A percentile compares a stretch with the other conserved stretches of the same genome.
These are phyloP conservation scores for Cataglyphis cursor DNA, from an alignment of 2,888 invertebrate species.

Conservation along the genomic window DNA sequence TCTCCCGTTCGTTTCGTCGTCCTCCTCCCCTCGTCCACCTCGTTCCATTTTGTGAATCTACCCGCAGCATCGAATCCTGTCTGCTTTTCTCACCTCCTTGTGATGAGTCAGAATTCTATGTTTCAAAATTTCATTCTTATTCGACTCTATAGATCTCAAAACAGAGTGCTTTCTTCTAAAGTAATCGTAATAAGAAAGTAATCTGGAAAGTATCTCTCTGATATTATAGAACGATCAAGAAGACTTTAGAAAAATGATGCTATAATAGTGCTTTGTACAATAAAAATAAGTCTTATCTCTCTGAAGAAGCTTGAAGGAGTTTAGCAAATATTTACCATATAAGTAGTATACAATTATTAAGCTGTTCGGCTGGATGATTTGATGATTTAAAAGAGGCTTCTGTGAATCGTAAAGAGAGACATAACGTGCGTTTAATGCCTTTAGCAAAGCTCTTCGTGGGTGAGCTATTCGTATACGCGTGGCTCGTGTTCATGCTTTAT, in stretches of 20 bases:
- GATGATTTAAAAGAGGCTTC: slow-evolving; percentile 42
- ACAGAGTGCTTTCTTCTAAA: not conserved
- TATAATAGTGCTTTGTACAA: not conserved
- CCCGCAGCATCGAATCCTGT: slow-evolving; percentile 19
- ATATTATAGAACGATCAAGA: not conserved
- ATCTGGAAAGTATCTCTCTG: not conserved
- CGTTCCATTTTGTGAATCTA: slow-evolving; percentile 31
- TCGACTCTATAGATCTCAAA: not conserved
- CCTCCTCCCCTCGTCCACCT: slow-evolving; percentile 25
- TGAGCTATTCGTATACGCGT: slow-evolving; percentile 44
- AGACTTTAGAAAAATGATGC: not conserved
- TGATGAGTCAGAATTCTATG: not conserved
- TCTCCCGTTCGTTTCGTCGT: slow-evolving; percentile 41
- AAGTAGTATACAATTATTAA: slow-evolving; percentile 29
- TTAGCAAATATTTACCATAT: slow-evolving; percentile 5
- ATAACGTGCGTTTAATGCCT: slow-evolving; percentile 45
- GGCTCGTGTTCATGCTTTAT: slow-evolving; percentile 43
- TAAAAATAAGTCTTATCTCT: too few relatives aligned
- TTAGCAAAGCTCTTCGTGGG: slow-evolving; percentile 48
- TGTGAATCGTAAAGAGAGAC: slow-evolving; percentile 46
- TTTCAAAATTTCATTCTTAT: not conserved
- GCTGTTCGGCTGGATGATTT: slow-evolving; percentile 33
- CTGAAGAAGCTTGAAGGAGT: not conserved
- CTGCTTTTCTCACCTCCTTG: not conserved
- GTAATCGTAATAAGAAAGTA: too few relatives aligned